Conservation (phyloP, 2,797 vertebrate species). For the Melanotaenia nigrans region DNA sequence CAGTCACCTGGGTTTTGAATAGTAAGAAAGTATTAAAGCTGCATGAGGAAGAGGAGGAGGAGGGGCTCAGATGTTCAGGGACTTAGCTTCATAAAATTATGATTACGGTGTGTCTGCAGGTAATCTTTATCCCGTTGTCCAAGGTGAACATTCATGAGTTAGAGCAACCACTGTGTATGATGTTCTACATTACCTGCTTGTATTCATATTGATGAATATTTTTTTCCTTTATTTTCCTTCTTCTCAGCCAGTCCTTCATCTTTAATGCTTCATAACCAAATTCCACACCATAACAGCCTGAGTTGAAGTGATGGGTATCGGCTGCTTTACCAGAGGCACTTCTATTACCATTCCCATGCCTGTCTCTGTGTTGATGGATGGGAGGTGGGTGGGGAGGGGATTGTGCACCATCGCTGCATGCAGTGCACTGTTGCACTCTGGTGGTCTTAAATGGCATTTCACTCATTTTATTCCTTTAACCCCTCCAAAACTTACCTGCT, state of each 20-base stretch:
- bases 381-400: background rate
- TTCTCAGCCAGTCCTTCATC: background rate
- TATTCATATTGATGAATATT: background rate
- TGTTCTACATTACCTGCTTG: background rate
- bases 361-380: constrained; percentile 11
- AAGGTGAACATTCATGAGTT: constrained; percentile 3
- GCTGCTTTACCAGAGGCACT: constrained; percentile 33
- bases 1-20: constrained; percentile 38
- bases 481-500: background rate
- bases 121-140: constrained; percentile 1
- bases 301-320: constrained; percentile 37
- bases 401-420: background rate
- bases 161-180: background rate
- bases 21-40: constrained; percentile 29
- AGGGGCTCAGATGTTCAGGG: background rate
- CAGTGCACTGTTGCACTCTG: constrained; percentile 67
- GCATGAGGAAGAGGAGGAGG: constrained; percentile 8
- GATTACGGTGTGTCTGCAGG: constrained; percentile 11
- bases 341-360: constrained; percentile 1
- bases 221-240: background rate
- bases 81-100: constrained; percentile 9
- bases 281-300: constrained; percentile 19
- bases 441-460: constrained; percentile 55
- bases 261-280: background rate
- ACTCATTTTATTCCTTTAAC: background rate